Conservation (phyloP, 2,113 vertebrate species). For the Centropus unirufus region DNA sequence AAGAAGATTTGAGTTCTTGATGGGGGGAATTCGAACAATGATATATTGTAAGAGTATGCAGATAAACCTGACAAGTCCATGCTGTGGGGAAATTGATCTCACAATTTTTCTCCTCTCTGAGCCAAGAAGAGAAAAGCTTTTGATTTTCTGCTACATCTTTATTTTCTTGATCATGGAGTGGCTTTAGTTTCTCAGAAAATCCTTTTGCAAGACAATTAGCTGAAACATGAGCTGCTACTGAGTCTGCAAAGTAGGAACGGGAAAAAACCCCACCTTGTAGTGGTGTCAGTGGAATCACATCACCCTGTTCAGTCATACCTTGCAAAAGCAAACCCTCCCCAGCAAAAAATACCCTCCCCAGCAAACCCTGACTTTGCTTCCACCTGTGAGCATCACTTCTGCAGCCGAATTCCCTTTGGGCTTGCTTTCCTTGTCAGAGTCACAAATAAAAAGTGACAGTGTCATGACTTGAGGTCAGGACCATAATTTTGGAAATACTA, state of each 20-base stretch:
- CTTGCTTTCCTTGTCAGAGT: background rate
- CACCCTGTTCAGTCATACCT: background rate
- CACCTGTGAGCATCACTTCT: background rate
- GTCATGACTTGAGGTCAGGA: background rate
- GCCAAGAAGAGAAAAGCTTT: background rate
- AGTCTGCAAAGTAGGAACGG: background rate
- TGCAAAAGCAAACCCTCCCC: too few relatives aligned
- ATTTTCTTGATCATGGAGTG: background rate
- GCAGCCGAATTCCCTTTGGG: background rate
- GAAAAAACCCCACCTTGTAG: rapidly evolving
- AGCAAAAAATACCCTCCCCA: background rate
- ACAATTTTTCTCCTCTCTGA: background rate
- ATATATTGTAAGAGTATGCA: background rate
- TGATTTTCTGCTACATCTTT: background rate
- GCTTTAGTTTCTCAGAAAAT: background rate
- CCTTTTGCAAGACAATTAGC: background rate
- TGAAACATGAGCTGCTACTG: background rate
- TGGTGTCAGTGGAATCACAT: background rate
- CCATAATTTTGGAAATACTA: background rate
- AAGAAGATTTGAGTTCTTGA: background rate
- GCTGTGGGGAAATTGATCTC: background rate
- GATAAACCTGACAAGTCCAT: background rate
- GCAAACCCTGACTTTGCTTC: background rate
- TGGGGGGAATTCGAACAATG: background rate
- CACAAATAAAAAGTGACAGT: background rate